Evolutionary conservation across 2,113 vertebrate species (phyloP).

Genomic region (Dermatemys mawii): DNA sequence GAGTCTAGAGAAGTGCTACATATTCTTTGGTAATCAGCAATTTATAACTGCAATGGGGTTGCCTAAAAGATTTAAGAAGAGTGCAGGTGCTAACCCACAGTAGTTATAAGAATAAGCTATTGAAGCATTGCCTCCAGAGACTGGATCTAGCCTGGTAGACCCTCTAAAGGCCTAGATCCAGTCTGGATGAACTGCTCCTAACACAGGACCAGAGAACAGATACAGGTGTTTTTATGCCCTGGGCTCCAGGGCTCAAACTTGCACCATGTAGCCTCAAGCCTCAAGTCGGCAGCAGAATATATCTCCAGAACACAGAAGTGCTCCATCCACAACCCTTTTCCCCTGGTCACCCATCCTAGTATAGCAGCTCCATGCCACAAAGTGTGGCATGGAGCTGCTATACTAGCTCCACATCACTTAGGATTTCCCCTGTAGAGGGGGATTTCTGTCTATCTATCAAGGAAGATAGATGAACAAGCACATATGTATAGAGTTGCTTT

Average conservation of each 20-base stretch:
- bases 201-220: not conserved
- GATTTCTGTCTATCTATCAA: accelerated
- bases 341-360: not conserved
- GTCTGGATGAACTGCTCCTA: not conserved
- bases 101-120: not conserved
- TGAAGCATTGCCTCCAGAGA: not conserved
- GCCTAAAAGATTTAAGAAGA: not conserved
- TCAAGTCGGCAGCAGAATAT: not conserved
- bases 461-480: not conserved
- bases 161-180: accelerated
- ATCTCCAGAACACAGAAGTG: not conserved
- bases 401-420: not conserved
- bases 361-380: no score
- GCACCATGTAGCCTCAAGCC: not conserved
- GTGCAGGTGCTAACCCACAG: not conserved
- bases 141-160: not conserved
- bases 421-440: not conserved
- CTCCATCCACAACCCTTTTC: not conserved
- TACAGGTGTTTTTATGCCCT: not conserved
- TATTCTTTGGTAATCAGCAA: conserved; percentile 26
- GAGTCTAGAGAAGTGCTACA: conserved; percentile 12
- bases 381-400: not conserved
- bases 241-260: not conserved
- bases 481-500: not conserved
- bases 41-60: conserved; percentile 15